Conservation (phyloP, 2,888 invertebrate genomes). For the Philonicus albiceps region DNA sequence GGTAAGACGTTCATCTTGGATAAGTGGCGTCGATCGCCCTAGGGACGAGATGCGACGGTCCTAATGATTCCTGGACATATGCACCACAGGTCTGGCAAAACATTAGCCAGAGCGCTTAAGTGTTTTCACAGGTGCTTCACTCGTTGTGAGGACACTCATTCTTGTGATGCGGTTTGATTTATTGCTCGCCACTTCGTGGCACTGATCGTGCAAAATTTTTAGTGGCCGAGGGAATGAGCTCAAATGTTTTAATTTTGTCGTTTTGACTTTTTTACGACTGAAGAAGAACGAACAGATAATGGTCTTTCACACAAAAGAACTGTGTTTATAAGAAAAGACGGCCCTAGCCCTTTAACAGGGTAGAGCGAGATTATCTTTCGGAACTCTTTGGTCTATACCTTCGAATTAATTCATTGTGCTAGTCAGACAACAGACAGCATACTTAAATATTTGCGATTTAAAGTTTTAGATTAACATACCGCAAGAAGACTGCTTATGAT, state of each 20-base stretch:
- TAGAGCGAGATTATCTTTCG: no score
- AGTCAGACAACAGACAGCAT: no score
- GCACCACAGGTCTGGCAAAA: background rate
- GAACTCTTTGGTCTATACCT: no score
- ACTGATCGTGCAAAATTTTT: background rate
- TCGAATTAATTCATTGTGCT: no score
- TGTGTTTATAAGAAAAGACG: background rate
- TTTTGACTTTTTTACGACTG: background rate
- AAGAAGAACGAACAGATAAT: background rate
- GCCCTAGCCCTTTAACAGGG: no score
- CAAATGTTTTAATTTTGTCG: background rate
- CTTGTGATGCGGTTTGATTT: constrained; percentile 23
- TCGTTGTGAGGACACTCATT: background rate
- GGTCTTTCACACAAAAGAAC: background rate
- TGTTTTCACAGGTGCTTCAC: constrained; percentile 30
- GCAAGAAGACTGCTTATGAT: no score
- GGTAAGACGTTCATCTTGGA: background rate
- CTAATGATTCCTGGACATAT: constrained; percentile 11
- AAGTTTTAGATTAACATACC: no score
- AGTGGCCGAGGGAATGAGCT: background rate
- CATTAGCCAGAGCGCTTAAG: background rate
- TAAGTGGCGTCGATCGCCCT: background rate
- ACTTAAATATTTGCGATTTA: no score
- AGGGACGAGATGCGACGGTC: background rate
- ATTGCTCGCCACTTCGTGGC: background rate